Base-by-base conservation (phyloP, 2,113 vertebrate species). In the Lipotes vexillifer region DNA sequence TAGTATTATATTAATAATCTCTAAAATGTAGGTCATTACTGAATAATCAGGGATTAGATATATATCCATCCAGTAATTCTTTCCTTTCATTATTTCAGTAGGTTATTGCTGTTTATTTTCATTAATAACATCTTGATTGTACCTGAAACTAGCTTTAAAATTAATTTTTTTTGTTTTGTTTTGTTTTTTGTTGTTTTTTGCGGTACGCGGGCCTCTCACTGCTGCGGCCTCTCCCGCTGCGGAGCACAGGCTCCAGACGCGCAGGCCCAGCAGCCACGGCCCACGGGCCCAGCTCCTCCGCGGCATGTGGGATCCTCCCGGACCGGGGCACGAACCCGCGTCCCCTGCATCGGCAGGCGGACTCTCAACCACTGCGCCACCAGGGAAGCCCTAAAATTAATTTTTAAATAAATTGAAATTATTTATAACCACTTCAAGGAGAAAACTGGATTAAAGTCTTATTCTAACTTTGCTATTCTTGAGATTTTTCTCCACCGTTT, bases 1-100 rank as follows among this genome's bases (percentile, higher is more conserved):
- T 49, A 49, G 46, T 93, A 31, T 27, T 86, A 88, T 65, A 29
- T 93, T 65, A 68, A 66, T 81, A 87, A 72, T 81, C 59, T 82
- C 33, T 90, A 80, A 86, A 71, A 41, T 86, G 0, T 31, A 29
- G 25, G 21, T 90, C 20, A 69, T 96, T 82, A 17, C 63, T 78
- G 33, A 90, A 59, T 90, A 68, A 78, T 72, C n/a, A 92, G 17
- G 3, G 71, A 49, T 38, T 92, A 31, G n/a, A 44, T 75, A 6
- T 44, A 14, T 88, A 36, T 66, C 38, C 18, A 65, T 94, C 27
- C 18, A 83, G 14, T 88, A 80, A 84, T 88, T 69, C 44, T 83
- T 92, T 68, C 78, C 23, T 94, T 88, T 72, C 55, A n/a, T 78
- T 71, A 20, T 93, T 95, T 75, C n/a, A 36, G 38, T 71, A 95